Conservation (phyloP, 2,888 invertebrate genomes). For the Xylota segnis region DNA sequence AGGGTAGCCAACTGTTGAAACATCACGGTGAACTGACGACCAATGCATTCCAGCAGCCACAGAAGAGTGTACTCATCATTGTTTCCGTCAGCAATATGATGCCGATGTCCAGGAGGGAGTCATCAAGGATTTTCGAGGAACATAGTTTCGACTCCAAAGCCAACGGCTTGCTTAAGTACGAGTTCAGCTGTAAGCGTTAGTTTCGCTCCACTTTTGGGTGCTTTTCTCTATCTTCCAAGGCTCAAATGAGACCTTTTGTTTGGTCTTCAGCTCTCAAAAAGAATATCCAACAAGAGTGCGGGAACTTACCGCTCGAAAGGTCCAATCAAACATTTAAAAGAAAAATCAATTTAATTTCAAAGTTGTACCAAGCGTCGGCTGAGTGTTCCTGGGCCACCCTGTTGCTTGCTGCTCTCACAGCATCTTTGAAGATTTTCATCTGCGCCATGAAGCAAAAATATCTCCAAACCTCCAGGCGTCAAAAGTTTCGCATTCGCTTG, state of each 20-base stretch:
- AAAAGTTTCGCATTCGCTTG: too few species aligned
- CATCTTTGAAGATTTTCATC: too few species aligned
- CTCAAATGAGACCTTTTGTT: slow-evolving; percentile 20
- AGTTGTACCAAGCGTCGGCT: too few species aligned
- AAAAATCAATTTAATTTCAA: too few species aligned
- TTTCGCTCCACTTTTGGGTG: slow-evolving; percentile 78
- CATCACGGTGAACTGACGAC: slow-evolving; percentile 87
- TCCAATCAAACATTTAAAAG: too few species aligned
- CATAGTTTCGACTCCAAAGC: slow-evolving; percentile 82
- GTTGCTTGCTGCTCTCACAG: too few species aligned
- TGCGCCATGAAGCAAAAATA: too few species aligned
- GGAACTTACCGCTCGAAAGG: too few species aligned
- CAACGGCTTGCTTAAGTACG: slow-evolving; percentile 80
- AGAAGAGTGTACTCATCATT: slow-evolving; percentile 88
- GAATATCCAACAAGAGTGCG: too few species aligned
- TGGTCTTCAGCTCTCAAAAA: slow-evolving; percentile 31
- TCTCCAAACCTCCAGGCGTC: too few species aligned
- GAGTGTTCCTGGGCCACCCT: too few species aligned
- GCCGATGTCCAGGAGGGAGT: slow-evolving; percentile 86
- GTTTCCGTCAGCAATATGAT: slow-evolving; percentile 88
- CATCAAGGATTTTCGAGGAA: slow-evolving; percentile 86
- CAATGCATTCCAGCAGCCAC: slow-evolving; percentile 85
- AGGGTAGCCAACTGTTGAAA: slow-evolving; percentile 81
- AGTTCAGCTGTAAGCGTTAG: slow-evolving; percentile 79
- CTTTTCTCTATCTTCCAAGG: slow-evolving; percentile 79